These are phyloP conservation scores for Pseudococcus viburni DNA, from an alignment of 2,888 invertebrate genomes.

Conservation along the genomic window DNA sequence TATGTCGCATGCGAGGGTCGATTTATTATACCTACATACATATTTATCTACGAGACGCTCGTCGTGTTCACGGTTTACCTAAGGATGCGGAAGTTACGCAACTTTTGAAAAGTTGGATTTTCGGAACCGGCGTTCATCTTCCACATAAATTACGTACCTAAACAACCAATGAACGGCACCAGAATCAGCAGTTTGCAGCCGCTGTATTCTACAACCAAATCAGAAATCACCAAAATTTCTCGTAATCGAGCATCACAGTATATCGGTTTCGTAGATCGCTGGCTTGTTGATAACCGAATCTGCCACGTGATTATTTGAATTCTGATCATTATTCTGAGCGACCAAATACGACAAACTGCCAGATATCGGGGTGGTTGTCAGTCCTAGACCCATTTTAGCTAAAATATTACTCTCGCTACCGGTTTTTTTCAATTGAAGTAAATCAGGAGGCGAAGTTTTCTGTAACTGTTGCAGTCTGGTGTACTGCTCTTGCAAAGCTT, in stretches of 20 bases:
- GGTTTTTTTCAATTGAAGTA: constrained; percentile 81
- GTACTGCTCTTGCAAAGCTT: constrained; percentile 91
- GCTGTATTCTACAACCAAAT: too few relatives aligned
- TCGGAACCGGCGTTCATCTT: too few relatives aligned
- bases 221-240: too few relatives aligned
- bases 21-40: too few relatives aligned
- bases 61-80: too few relatives aligned
- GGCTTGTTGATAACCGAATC: constrained; percentile 73
- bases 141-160: too few relatives aligned
- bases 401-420: constrained; percentile 90
- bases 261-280: constrained; percentile 93
- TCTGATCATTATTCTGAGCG: constrained; percentile 67
- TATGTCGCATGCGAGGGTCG: too few relatives aligned
- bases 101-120: too few relatives aligned
- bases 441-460: constrained; percentile 78
- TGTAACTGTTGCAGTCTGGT: constrained; percentile 90
- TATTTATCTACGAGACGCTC: too few relatives aligned
- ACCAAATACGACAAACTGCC: constrained; percentile 79
- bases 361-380: constrained; percentile 74
- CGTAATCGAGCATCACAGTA: constrained; percentile 76
- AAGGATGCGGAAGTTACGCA: too few relatives aligned
- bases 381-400: constrained; percentile 84
- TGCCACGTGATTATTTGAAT: constrained; percentile 66
- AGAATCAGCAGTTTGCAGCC: too few relatives aligned
- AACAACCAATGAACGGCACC: too few relatives aligned